Conservation (phyloP, 2,113 vertebrate species). For the Menidia beryllina region DNA sequence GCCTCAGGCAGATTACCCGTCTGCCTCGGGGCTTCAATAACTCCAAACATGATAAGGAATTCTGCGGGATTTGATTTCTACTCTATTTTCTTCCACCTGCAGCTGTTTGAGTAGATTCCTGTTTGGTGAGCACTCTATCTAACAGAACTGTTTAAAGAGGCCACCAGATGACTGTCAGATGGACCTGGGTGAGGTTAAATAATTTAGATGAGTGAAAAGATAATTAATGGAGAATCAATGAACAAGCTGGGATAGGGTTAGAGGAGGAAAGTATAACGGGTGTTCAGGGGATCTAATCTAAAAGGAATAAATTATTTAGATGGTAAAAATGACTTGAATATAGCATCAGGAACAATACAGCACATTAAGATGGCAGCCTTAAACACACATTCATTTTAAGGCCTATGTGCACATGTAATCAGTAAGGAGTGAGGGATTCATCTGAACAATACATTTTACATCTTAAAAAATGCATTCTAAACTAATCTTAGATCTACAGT, state of each 20-base stretch:
- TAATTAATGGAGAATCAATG: constrained; percentile 86
- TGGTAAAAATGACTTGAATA: constrained; percentile 80
- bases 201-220: constrained; percentile 83
- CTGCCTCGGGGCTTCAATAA: constrained; percentile 60
- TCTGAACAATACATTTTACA: constrained; percentile 27
- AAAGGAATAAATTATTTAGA: constrained; percentile 83
- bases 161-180: constrained; percentile 68
- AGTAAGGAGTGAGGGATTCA: background rate
- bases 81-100: constrained; percentile 29
- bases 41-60: constrained; percentile 63
- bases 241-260: constrained; percentile 66
- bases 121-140: constrained; percentile 49
- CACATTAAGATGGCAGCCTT: constrained; percentile 46
- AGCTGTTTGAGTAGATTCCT: constrained; percentile 34
- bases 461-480: background rate
- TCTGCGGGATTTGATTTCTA: constrained; percentile 56
- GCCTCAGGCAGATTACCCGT: constrained; percentile 48
- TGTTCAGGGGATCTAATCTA: constrained; percentile 77
- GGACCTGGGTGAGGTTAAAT: constrained; percentile 73
- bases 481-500: background rate
- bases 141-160: constrained; percentile 64
- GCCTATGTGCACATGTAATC: constrained; percentile 33
- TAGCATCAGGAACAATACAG: constrained; percentile 80
- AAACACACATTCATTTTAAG: constrained; percentile 54
- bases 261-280: constrained; percentile 57